A percentile compares a stretch with the other conserved stretches of the same genome.
Conservation (phyloP, 2,888 invertebrate species). For the Scaptomyza reducta region DNA sequence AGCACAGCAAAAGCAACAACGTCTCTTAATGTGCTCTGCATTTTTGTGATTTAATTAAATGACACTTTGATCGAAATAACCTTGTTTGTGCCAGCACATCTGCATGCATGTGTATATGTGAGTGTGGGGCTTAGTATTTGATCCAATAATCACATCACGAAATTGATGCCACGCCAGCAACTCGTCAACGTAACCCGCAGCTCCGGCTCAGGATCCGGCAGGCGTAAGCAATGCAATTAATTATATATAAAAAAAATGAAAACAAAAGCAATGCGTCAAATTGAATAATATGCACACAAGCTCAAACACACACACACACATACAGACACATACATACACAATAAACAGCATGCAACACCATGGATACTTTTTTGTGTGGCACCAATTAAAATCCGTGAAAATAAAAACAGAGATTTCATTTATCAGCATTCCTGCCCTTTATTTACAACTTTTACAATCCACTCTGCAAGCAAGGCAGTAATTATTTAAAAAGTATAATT, state of each 20-base stretch:
- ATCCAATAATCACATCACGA: conserved; percentile 67
- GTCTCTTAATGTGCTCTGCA: conserved; percentile 40
- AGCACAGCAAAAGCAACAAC: background rate
- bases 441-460: background rate
- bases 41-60: conserved; percentile 71
- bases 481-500: background rate
- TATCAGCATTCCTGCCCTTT: background rate
- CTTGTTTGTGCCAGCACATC: conserved; percentile 49
- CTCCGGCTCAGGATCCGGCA: conserved; percentile 48
- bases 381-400: background rate
- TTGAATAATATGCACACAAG: conserved; percentile 53
- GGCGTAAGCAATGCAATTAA: conserved; percentile 76
- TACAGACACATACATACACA: conserved; percentile 4
- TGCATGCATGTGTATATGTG: conserved; percentile 2
- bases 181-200: conserved; percentile 46
- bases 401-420: background rate
- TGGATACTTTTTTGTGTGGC: conserved; percentile 7
- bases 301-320: conserved; percentile 11
- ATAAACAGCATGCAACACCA: conserved; percentile 10
- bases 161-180: conserved; percentile 29
- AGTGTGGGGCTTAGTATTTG: conserved; percentile 50
- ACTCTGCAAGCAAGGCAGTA: background rate
- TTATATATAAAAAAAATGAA: conserved; percentile 75
- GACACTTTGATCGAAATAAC: conserved; percentile 72
- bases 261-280: conserved; percentile 72